Conservation (phyloP, 2,888 invertebrate species). For the Cephus pulcher region DNA sequence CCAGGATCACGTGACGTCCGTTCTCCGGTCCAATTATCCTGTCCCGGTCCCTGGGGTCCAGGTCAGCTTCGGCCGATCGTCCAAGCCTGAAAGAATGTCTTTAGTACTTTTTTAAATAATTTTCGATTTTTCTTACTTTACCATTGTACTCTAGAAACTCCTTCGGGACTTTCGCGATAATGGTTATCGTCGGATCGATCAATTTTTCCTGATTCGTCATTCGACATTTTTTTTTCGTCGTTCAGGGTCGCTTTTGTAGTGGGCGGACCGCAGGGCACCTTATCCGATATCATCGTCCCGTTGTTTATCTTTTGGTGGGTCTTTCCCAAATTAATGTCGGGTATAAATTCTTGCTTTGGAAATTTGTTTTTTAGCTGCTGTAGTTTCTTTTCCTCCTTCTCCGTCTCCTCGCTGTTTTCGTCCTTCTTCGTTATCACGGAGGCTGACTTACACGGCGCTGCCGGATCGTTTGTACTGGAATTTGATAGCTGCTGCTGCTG, state of each 20-base stretch:
- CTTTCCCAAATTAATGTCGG: conserved; percentile 16
- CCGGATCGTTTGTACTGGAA: neutral
- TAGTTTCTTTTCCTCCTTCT: conserved; percentile 20
- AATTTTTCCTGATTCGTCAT: neutral
- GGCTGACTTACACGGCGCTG: no score
- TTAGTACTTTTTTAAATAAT: neutral
- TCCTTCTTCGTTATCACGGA: conserved; percentile 21
- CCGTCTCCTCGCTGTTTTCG: conserved; percentile 26
- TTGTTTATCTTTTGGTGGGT: neutral
- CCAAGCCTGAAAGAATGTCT: neutral
- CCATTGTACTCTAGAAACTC: neutral
- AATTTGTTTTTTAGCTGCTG: conserved; percentile 26
- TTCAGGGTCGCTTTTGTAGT: neutral
- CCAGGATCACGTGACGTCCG: neutral
- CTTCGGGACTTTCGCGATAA: neutral
- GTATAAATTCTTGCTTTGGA: conserved; percentile 43
- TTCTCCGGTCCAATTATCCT: neutral
- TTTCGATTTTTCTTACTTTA: neutral
- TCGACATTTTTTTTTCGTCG: neutral
- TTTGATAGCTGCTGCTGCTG: neutral
- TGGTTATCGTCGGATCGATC: neutral
- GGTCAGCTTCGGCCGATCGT: neutral
- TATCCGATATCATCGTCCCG: neutral
- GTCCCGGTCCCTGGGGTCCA: neutral
- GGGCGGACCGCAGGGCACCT: neutral